Conservation (phyloP, 1,140 invertebrate species). For the Diploscapter pachys region DNA sequence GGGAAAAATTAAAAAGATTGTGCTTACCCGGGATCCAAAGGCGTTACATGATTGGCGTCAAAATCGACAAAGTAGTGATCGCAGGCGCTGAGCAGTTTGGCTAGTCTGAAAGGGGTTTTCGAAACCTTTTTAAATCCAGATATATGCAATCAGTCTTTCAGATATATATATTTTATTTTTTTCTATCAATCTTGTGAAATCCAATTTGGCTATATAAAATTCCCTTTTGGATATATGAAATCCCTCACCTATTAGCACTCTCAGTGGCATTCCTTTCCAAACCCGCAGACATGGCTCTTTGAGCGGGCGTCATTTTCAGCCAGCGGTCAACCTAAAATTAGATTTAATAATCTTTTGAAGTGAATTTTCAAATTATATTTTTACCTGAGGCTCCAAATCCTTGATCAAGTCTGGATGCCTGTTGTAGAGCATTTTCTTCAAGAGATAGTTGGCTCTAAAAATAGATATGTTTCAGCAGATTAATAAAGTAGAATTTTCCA, state of each 20-base stretch:
- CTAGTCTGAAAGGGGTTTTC: slow-evolving; percentile 4
- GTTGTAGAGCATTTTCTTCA: slow-evolving; percentile 32
- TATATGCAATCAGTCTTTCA: slow-evolving; percentile 4
- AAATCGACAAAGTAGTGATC: slow-evolving; percentile 56
- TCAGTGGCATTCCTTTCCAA: no score
- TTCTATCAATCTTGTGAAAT: neutral
- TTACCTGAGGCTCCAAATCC: slow-evolving; percentile 24
- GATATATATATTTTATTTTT: neutral
- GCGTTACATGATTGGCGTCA: slow-evolving; percentile 66
- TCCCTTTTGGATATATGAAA: no score
- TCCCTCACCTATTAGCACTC: no score
- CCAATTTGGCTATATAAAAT: no score
- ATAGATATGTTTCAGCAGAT: neutral
- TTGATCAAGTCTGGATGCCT: slow-evolving; percentile 31
- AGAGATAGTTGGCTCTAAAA: slow-evolving; percentile 35
- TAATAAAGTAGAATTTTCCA: no score
- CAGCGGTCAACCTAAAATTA: slow-evolving; percentile 5
- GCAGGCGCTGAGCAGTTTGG: slow-evolving; percentile 21
- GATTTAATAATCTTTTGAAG: neutral
- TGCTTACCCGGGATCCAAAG: slow-evolving; percentile 60
- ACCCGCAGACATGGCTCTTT: neutral
- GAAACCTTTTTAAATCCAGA: neutral
- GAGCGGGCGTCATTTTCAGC: slow-evolving; percentile 24
- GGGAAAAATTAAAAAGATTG: no score
- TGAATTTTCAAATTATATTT: slow-evolving; percentile 20